Conservation (phyloP, 1,140 invertebrate genomes). For the Gryon sp. region DNA sequence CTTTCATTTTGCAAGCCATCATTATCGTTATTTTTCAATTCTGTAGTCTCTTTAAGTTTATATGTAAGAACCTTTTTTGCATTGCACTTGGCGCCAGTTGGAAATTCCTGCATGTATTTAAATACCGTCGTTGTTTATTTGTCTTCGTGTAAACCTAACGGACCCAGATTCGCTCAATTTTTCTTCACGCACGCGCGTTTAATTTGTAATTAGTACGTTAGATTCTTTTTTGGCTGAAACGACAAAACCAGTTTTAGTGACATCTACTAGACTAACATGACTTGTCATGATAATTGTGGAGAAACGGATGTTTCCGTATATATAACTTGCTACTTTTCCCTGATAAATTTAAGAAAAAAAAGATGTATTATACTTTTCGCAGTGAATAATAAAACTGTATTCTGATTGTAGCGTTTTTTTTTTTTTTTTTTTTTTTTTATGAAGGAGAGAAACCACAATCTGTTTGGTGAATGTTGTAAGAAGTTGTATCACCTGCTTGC, state of each 20-base stretch:
- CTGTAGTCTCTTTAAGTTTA: not conserved
- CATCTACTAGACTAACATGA: too few relatives aligned
- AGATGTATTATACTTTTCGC: too few relatives aligned
- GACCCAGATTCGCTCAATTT: slow-evolving; percentile 33
- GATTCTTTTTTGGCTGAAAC: too few relatives aligned
- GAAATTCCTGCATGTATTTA: slow-evolving; percentile 77
- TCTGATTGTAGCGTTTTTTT: too few relatives aligned
- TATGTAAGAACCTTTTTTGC: not conserved
- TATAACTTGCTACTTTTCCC: too few relatives aligned
- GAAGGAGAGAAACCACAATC: slow-evolving; percentile 11
- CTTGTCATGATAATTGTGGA: too few relatives aligned
- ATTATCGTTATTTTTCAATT: not conserved
- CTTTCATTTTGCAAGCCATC: not conserved
- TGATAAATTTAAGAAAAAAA: too few relatives aligned
- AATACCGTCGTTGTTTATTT: slow-evolving; percentile 57
- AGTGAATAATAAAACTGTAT: too few relatives aligned
- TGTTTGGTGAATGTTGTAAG: slow-evolving; percentile 6
- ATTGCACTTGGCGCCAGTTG: slow-evolving; percentile 71
- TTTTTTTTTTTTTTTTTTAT: too few relatives aligned
- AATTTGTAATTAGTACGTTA: slow-evolving; percentile 42
- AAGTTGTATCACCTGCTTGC: slow-evolving; percentile 16
- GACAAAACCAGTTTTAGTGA: too few relatives aligned
- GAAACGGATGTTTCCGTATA: too few relatives aligned
- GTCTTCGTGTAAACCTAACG: slow-evolving; percentile 57
- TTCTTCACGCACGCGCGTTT: slow-evolving; percentile 28